phyloP scores from a whole-genome alignment of 2,113 vertebrate genomes.

The Ceratotherium simum region DNA sequence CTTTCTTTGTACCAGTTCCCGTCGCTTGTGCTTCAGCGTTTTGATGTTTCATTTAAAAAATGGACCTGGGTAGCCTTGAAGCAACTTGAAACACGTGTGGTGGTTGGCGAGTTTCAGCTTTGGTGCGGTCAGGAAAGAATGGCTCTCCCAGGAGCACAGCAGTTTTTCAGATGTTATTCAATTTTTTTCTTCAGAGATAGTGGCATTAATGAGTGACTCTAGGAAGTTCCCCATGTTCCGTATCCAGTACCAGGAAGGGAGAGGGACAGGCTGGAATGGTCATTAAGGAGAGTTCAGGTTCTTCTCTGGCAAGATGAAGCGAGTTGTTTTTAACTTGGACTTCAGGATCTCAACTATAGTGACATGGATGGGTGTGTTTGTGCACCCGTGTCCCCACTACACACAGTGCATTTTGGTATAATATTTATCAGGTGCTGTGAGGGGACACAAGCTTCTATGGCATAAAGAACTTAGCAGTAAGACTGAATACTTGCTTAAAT shows the following conservation, averaged over 20 bases:
- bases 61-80: background rate
- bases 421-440: background rate
- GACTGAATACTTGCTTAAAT: background rate
- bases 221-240: background rate
- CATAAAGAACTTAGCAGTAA: background rate
- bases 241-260: slow-evolving; percentile 7
- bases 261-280: background rate
- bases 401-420: background rate
- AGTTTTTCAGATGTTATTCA: slow-evolving; percentile 29
- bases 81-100: background rate
- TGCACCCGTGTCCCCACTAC: accelerated
- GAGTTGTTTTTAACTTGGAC: background rate
- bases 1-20: background rate
- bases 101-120: background rate
- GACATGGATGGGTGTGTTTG: background rate
- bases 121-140: background rate
- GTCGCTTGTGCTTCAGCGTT: background rate
- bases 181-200: slow-evolving; percentile 46
- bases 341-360: background rate
- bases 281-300: background rate
- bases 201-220: background rate
- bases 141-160: background rate
- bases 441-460: background rate
- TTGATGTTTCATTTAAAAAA: background rate
- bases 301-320: background rate